Percentiles rank a stretch among this genome's conserved stretches.
phyloP scores from a whole-genome alignment of 2,797 vertebrate genomes.

The Ctenochaetus hawaiiensis region DNA sequence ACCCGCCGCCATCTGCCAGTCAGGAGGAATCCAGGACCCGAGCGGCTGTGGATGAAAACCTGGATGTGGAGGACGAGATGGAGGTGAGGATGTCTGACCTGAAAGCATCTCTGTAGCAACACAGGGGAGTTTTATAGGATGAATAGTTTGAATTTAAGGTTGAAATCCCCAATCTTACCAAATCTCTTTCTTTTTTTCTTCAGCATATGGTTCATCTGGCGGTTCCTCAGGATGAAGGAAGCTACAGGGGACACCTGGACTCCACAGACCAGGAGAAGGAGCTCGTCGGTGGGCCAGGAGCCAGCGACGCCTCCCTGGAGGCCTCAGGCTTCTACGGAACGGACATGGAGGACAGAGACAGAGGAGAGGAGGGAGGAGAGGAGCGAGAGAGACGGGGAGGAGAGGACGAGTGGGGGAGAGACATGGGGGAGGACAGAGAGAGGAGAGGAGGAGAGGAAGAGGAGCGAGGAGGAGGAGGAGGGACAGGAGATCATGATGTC shows the following conservation, averaged over 20 bases:
- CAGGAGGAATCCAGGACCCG: slow-evolving; percentile 38
- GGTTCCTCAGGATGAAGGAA: slow-evolving; percentile 42
- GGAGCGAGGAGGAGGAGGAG: not conserved
- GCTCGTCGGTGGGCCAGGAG: slow-evolving; percentile 44
- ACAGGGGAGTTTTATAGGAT: no score
- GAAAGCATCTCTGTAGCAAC: not conserved
- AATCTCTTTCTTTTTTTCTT: not conserved
- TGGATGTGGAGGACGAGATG: slow-evolving; percentile 72
- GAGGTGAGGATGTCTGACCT: slow-evolving; percentile 60
- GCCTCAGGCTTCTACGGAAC: slow-evolving; percentile 70
- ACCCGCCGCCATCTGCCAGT: not conserved
- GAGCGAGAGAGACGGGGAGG: slow-evolving; percentile 60
- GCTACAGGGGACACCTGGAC: slow-evolving; percentile 33
- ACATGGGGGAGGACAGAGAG: slow-evolving; percentile 34
- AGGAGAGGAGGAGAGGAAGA: slow-evolving; percentile 20
- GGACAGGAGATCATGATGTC: not conserved
- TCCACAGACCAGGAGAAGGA: slow-evolving; percentile 50
- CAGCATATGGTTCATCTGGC: slow-evolving; percentile 76
- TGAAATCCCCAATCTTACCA: not conserved
- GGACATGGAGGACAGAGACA: slow-evolving; percentile 74
- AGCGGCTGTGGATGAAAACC: slow-evolving; percentile 31
- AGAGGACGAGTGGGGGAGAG: slow-evolving; percentile 60
- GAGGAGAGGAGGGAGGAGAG: slow-evolving; percentile 69
- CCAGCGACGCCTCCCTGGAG: slow-evolving; percentile 63
- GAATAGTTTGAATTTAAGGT: no score